These are phyloP conservation scores for Mionectes olivaceus DNA, from an alignment of 2,797 vertebrate genomes.

Conservation along the genomic window DNA sequence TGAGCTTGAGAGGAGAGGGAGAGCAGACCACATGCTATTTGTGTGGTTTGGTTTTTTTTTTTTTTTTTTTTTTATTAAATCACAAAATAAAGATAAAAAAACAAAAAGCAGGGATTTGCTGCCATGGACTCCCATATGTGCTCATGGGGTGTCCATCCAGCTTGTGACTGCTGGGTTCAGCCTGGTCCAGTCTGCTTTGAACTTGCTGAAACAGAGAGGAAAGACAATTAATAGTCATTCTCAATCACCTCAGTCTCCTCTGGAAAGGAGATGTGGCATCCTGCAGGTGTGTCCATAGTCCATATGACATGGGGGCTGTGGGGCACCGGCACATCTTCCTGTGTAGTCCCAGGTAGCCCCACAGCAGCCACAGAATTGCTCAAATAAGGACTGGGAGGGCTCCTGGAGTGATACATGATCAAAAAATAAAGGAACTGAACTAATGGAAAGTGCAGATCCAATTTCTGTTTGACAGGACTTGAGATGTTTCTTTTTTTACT, in stretches of 20 bases:
- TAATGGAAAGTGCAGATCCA: background rate
- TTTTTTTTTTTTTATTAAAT: background rate
- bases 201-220: background rate
- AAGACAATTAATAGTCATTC: background rate
- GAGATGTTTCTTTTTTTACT: background rate
- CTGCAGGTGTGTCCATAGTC: no score
- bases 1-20: background rate
- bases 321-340: background rate
- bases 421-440: background rate
- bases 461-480: background rate
- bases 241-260: background rate
- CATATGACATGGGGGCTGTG: background rate
- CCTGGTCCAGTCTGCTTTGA: background rate
- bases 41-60: background rate
- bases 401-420: background rate
- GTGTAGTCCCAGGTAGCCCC: rapidly evolving
- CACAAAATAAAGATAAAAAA: background rate
- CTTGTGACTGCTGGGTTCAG: background rate
- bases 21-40: background rate
- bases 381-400: background rate
- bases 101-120: background rate
- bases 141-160: background rate
- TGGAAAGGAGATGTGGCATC: background rate
- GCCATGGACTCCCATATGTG: rapidly evolving
- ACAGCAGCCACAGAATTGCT: background rate